phyloP scores from a whole-genome alignment of 2,888 invertebrate species.

The Ectemnius cavifrons region DNA sequence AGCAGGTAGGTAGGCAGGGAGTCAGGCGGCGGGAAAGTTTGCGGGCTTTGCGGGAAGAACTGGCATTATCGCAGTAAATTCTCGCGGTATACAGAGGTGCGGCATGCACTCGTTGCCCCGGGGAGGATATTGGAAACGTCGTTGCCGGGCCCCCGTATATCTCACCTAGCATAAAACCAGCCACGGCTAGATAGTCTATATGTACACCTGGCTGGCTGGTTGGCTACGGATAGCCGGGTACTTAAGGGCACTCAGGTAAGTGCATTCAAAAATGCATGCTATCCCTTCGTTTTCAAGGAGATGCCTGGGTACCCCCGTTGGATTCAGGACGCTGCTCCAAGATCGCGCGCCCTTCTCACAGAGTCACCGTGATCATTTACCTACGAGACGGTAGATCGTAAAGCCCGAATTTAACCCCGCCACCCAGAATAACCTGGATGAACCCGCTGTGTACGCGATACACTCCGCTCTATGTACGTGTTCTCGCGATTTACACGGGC shows the following conservation, averaged over 20 bases:
- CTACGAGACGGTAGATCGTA: slow-evolving; percentile 46
- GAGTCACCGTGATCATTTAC: slow-evolving; percentile 54
- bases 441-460: slow-evolving; percentile 53
- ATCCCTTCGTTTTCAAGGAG: slow-evolving; percentile 43
- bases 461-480: slow-evolving; percentile 42
- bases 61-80: slow-evolving; percentile 50
- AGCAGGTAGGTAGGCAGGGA: neutral
- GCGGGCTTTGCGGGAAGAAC: slow-evolving; percentile 36
- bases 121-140: slow-evolving; percentile 56
- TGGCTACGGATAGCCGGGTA: slow-evolving; percentile 27
- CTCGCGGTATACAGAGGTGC: slow-evolving; percentile 31
- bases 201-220: neutral
- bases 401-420: slow-evolving; percentile 57
- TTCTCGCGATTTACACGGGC: slow-evolving; percentile 59
- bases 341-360: slow-evolving; percentile 10
- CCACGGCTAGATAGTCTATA: slow-evolving; percentile 26
- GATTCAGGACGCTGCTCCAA: slow-evolving; percentile 2
- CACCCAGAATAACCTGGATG: slow-evolving; percentile 51
- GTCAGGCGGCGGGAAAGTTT: slow-evolving; percentile 22
- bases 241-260: slow-evolving; percentile 59
- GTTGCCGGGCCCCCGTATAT: slow-evolving; percentile 48
- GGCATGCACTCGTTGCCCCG: slow-evolving; percentile 39
- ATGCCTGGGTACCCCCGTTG: slow-evolving; percentile 21
- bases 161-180: slow-evolving; percentile 54
- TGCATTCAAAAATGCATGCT: slow-evolving; percentile 60